Conservation (phyloP, 2,113 vertebrate species). For the Nesoenas mayeri region DNA sequence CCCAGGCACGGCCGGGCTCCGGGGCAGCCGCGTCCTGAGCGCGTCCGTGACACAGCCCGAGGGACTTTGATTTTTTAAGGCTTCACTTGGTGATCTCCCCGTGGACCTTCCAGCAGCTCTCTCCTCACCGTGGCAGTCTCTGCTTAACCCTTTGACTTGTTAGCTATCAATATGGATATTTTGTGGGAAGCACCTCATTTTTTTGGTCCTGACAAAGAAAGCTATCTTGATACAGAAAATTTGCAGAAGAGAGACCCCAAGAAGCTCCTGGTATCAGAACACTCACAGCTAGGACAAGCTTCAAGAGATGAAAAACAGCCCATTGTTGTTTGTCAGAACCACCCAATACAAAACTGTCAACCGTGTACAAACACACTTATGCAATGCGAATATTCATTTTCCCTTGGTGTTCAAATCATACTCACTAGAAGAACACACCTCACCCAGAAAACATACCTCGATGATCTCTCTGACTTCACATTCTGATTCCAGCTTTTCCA, state of each 20-base stretch:
- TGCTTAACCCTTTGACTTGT: not conserved
- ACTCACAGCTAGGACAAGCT: not conserved
- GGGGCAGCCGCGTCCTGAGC: not conserved
- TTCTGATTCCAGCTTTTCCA: conserved; percentile 90
- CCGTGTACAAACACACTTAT: fast-evolving
- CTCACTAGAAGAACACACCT: not conserved
- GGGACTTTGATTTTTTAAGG: not conserved
- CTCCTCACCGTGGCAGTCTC: not conserved
- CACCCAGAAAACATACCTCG: conserved; percentile 75
- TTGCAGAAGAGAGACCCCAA: not conserved
- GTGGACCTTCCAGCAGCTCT: not conserved
- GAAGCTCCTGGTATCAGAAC: not conserved
- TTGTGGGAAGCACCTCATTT: not conserved
- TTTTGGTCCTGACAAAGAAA: not conserved
- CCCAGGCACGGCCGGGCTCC: not conserved
- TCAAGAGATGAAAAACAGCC: not conserved
- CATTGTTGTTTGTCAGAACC: not conserved
- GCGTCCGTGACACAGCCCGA: not conserved
- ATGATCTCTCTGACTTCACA: conserved; percentile 95
- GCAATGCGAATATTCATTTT: fast-evolving
- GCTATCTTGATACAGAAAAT: not conserved
- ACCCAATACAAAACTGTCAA: not conserved
- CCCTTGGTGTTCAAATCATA: not conserved
- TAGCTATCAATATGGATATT: not conserved
- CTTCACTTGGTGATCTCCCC: not conserved